Base-by-base conservation (phyloP, 2,113 vertebrate genomes). In the Cercocebus atys region DNA sequence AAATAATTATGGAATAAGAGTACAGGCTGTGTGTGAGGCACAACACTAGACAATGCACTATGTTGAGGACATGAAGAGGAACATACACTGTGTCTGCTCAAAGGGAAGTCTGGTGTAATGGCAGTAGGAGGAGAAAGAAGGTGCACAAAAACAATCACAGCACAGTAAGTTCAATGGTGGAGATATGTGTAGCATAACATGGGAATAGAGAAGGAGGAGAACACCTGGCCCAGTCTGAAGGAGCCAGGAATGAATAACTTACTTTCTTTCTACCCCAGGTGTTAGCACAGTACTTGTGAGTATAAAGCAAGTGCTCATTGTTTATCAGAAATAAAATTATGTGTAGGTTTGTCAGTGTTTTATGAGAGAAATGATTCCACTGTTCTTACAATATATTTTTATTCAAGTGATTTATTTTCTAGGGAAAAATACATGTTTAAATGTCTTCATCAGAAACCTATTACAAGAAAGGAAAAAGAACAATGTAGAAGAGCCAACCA, bases 371-470 rank as follows among this genome's bases (percentile, higher is more conserved):
- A 61, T 75, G 25, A 86, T 92, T 52, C 12, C 6, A n/a, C 7
- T 91, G 12, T 45, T 93, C 30, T 43, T 85, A 47, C 18, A 59
- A 22, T 64, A n/a, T 35, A 4, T 92, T 86, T 93, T 86, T 45
- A 50, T 70, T 12, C 76, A 88, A 52, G 13, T 86, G 73, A 90
- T 5, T 81, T 81, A 22, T 96, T 93, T 43, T 80, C 79, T 59
- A 52, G 43, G 61, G 75, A 94, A 94, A 68, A 92, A 25, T 75
- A 59, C 20, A 47, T 64, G 27, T 93, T 40, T 43, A 84, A 90
- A 32, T 40, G 22, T 70, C 35, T 88, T 61, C 32, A 32, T 52
- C 30, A 75, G 43, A 88, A 12, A 43, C 27, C 25, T 40, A 32
- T 93, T 70, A 64, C 14, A 52, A 76, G 3, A 59, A 68, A 64